These are phyloP conservation scores for Cephalotes varians DNA, from an alignment of 2,888 invertebrate genomes.

Conservation along the genomic window DNA sequence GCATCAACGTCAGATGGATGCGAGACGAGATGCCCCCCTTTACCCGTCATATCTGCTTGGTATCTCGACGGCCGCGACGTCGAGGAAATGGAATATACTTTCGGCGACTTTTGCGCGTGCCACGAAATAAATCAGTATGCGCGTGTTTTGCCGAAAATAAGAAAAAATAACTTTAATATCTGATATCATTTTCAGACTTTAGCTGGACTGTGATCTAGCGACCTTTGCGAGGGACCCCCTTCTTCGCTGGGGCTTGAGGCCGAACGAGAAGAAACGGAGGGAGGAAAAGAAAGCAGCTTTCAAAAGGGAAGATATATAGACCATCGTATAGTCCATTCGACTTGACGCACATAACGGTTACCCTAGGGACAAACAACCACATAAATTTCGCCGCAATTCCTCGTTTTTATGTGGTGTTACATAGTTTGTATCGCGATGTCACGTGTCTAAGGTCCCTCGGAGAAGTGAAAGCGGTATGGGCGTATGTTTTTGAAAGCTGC, in stretches of 20 bases:
- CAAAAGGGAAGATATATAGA: constrained; percentile 67
- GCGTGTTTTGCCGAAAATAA: constrained; percentile 62
- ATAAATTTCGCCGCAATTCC: constrained; percentile 65
- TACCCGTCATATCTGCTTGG: neutral
- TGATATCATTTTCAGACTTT: constrained; percentile 27
- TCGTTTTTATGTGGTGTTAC: constrained; percentile 22
- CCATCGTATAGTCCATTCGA: constrained; percentile 61
- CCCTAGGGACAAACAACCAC: constrained; percentile 69
- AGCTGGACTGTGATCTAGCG: neutral
- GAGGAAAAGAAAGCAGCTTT: neutral
- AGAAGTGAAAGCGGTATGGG: neutral
- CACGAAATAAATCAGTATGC: constrained; percentile 70
- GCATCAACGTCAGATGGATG: constrained; percentile 35
- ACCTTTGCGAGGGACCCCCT: constrained; percentile 24
- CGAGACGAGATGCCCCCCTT: constrained; percentile 5
- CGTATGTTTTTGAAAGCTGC: neutral
- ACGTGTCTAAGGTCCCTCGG: neutral
- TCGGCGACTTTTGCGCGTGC: constrained; percentile 22
- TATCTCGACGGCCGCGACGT: constrained; percentile 32
- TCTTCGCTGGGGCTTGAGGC: constrained; percentile 21
- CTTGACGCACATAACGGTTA: constrained; percentile 53
- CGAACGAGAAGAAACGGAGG: constrained; percentile 27
- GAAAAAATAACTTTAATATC: constrained; percentile 72
- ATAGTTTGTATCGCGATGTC: constrained; percentile 1
- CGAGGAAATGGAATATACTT: constrained; percentile 51